Percentiles rank a stretch among this genome's conserved stretches.
Conservation (phyloP, 2,888 invertebrate species). For the Agriotes lineatus region DNA sequence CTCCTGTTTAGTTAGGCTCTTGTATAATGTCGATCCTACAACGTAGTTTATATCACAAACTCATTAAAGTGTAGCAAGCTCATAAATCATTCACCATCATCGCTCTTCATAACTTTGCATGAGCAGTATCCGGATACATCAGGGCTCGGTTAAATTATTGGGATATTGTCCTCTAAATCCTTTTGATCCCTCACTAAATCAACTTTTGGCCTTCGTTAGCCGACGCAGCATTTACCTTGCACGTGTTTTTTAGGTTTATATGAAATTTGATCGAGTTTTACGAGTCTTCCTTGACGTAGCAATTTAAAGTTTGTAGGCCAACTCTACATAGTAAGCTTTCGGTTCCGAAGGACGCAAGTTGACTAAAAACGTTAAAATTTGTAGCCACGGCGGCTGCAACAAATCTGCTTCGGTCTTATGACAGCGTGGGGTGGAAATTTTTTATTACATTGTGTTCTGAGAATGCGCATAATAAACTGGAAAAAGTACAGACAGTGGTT, state of each 20-base stretch:
- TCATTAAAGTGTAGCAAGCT: constrained; percentile 41
- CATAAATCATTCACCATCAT: constrained; percentile 41
- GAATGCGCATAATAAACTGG: background rate
- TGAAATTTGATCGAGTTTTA: constrained; percentile 2
- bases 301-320: background rate
- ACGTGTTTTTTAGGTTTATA: constrained; percentile 14
- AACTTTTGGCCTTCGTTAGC: constrained; percentile 33
- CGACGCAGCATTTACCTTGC: constrained; percentile 9
- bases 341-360: background rate
- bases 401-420: background rate
- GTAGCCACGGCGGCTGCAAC: background rate
- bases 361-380: background rate
- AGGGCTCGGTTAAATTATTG: constrained; percentile 40
- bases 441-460: background rate
- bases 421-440: background rate
- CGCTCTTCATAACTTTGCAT: constrained; percentile 39
- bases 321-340: too few species aligned
- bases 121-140: constrained; percentile 37
- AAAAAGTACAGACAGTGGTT: background rate
- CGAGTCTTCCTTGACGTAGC: background rate
- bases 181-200: constrained; percentile 37
- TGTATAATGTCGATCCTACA: constrained; percentile 30
- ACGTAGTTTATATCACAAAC: constrained; percentile 40
- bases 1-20: constrained; percentile 32
- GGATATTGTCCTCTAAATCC: constrained; percentile 34